A percentile compares a stretch with the other conserved stretches of the same genome.
These are phyloP conservation scores for Phainopepla nitens DNA, from an alignment of 2,113 vertebrate species.

Conservation along the genomic window DNA sequence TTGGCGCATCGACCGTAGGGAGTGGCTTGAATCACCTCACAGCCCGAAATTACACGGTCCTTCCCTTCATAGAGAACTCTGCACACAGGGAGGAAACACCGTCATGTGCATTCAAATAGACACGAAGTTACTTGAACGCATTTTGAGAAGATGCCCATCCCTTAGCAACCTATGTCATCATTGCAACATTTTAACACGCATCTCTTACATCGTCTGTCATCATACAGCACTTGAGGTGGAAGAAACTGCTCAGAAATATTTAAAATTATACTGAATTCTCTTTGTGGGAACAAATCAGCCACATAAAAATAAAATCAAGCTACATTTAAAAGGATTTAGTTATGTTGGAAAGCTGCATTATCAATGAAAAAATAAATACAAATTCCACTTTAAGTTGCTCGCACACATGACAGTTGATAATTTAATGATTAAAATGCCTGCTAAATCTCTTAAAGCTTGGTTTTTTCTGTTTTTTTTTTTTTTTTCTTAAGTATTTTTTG, in stretches of 20 bases:
- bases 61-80: conserved; percentile 96
- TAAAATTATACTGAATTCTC: neutral
- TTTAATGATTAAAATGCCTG: neutral
- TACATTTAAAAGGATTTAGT: neutral
- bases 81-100: neutral
- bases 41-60: conserved; percentile 90
- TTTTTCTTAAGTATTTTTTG: neutral
- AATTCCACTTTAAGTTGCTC: neutral
- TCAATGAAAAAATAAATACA: neutral
- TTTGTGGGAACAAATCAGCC: neutral
- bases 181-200: accelerated
- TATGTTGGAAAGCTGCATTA: neutral
- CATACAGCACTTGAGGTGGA: neutral
- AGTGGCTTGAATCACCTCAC: conserved; percentile 92
- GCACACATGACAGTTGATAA: neutral
- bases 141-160: neutral
- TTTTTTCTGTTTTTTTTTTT: neutral
- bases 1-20: conserved; percentile 96
- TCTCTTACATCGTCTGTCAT: neutral
- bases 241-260: neutral
- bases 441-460: neutral
- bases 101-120: neutral
- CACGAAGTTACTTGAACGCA: neutral
- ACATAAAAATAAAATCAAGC: neutral
- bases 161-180: neutral